Evolutionary conservation across 35 echinoderm and acorn worm genomes (phyloP).

Genomic region (Eucidaris tribuloides): DNA sequence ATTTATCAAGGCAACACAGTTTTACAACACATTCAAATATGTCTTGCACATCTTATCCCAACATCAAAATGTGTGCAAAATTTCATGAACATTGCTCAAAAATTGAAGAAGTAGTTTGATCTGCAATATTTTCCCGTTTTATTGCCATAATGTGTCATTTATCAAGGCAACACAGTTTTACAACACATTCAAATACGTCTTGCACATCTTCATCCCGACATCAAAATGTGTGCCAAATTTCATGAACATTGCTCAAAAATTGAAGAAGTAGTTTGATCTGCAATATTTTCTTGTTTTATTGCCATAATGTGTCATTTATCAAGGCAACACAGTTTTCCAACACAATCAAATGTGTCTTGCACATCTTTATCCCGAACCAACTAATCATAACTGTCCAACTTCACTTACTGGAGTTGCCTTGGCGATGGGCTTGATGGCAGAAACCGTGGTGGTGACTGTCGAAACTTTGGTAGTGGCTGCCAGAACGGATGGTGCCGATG

Average conservation of each 20-base stretch:
- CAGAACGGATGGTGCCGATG: conserved; percentile 26
- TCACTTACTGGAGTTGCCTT: conserved; percentile 42
- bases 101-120: not conserved
- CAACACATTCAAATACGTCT: not conserved
- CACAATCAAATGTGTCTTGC: not conserved
- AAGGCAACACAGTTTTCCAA: not conserved
- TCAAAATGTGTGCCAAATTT: not conserved
- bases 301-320: not conserved
- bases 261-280: not conserved
- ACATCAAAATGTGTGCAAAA: not conserved
- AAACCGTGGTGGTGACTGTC: conserved; percentile 40
- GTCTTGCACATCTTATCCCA: not conserved
- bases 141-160: not conserved
- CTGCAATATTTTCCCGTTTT: not conserved
- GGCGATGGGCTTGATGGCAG: conserved; percentile 40
- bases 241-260: not conserved
- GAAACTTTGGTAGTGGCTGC: conserved; percentile 51
- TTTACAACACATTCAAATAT: not conserved
- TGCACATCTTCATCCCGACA: not conserved
- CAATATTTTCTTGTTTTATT: not conserved
- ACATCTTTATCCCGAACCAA: not conserved
- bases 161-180: not conserved
- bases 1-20: not conserved
- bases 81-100: not conserved
- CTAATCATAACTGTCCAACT: not conserved